Conservation (phyloP, 2,797 vertebrate genomes). For the Podarcis lilfordi region DNA sequence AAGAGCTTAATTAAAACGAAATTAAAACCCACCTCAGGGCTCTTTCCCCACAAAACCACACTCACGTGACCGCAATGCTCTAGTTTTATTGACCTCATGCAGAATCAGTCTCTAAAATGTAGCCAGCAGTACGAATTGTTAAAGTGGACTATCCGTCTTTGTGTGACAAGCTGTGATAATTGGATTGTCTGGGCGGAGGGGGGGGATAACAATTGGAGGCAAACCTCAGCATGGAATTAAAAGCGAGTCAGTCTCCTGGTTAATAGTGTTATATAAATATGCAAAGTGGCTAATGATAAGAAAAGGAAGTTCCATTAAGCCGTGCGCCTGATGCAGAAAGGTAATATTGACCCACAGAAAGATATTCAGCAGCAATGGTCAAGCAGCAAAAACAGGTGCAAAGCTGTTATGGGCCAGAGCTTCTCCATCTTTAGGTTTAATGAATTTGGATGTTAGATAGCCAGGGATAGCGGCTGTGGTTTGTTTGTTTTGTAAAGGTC, state of each 20-base stretch:
- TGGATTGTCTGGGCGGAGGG: slow-evolving; percentile 65
- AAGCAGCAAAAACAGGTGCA: slow-evolving; percentile 62
- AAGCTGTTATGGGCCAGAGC: slow-evolving; percentile 5
- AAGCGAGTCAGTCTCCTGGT: slow-evolving; percentile 40
- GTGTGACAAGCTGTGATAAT: slow-evolving; percentile 66
- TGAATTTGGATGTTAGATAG: not conserved
- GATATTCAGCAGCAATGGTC: slow-evolving; percentile 34
- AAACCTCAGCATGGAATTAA: slow-evolving; percentile 59
- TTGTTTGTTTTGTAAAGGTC: not conserved
- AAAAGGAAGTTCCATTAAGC: slow-evolving; percentile 65
- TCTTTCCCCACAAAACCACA: not conserved
- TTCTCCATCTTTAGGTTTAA: slow-evolving; percentile 52
- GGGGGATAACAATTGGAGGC: slow-evolving; percentile 38
- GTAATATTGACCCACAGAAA: slow-evolving; percentile 3
- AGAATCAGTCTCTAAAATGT: fast-evolving
- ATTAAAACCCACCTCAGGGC: slow-evolving; percentile 35
- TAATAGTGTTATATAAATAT: slow-evolving; percentile 56
- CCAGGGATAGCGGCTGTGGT: not conserved
- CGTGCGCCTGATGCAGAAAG: not conserved
- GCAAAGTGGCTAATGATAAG: slow-evolving; percentile 66
- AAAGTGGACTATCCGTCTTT: slow-evolving; percentile 34
- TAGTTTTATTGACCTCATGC: not conserved
- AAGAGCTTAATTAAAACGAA: slow-evolving; percentile 1
- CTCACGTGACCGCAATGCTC: not conserved
- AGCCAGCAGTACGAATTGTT: slow-evolving; percentile 48